These are phyloP conservation scores for Chymomyza fuscimana DNA, from an alignment of 2,888 invertebrate species.

Conservation along the genomic window DNA sequence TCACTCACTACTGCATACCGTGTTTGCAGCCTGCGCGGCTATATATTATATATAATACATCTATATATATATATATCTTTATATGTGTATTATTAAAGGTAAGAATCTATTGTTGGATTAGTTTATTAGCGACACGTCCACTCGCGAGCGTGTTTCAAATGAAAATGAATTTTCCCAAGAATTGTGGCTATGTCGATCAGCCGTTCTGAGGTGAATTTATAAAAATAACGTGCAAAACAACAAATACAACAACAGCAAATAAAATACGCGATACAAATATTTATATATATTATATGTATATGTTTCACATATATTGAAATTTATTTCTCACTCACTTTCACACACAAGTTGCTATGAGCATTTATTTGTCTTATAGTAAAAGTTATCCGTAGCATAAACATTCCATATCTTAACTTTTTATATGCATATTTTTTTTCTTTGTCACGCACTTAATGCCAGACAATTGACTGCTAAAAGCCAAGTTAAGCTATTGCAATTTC, in stretches of 20 bases:
- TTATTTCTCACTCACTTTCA: constrained; percentile 44
- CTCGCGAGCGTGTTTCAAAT: constrained; percentile 72
- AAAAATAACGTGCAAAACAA: constrained; percentile 61
- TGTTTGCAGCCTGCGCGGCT: constrained; percentile 25
- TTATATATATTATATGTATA: constrained; percentile 37
- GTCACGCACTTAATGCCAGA: neutral
- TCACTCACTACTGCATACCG: constrained; percentile 42
- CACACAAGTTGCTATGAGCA: constrained; percentile 32
- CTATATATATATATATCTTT: constrained; percentile 24
- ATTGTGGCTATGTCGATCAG: constrained; percentile 55
- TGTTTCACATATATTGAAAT: neutral
- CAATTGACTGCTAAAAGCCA: neutral
- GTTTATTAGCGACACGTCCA: constrained; percentile 60
- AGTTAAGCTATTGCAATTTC: neutral
- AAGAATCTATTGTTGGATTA: constrained; percentile 20
- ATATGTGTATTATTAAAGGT: constrained; percentile 30
- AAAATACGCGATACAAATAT: constrained; percentile 44
- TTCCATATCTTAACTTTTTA: constrained; percentile 9
- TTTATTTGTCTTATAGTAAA: constrained; percentile 17
- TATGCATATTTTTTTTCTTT: neutral
- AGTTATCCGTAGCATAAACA: constrained; percentile 1
- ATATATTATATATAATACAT: neutral
- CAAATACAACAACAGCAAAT: constrained; percentile 32
- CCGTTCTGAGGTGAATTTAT: constrained; percentile 75
- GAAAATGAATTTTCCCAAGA: constrained; percentile 70